These are phyloP conservation scores for Lanius ludovicianus DNA, from an alignment of 2,113 vertebrate genomes.

Conservation along the genomic window DNA sequence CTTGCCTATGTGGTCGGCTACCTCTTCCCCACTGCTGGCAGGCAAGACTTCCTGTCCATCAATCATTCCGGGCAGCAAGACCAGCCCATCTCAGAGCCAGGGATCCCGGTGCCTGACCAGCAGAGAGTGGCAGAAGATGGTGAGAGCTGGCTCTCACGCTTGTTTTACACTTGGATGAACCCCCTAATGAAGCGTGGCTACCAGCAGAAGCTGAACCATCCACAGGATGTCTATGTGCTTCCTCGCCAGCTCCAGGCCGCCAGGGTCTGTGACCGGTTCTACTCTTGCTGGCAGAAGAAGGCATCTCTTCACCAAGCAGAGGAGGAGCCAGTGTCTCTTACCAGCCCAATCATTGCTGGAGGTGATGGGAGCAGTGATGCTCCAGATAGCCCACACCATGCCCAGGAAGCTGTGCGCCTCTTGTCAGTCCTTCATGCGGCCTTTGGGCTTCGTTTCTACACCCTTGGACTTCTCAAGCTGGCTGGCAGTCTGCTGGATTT, in stretches of 20 bases:
- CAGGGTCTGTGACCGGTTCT: constrained; percentile 76
- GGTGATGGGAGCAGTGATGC: not conserved
- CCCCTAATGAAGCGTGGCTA: constrained; percentile 84
- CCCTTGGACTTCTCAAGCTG: constrained; percentile 86
- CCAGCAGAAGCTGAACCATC: constrained; percentile 75
- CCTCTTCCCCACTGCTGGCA: constrained; percentile 68
- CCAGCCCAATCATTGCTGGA: constrained; percentile 29
- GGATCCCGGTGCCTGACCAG: constrained; percentile 37
- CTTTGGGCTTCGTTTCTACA: constrained; percentile 84
- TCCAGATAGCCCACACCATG: not conserved
- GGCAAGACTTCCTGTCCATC: constrained; percentile 61
- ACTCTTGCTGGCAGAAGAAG: constrained; percentile 79
- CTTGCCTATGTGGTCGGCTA: constrained; percentile 79
- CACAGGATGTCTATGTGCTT: constrained; percentile 80
- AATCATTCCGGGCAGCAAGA: constrained; percentile 67
- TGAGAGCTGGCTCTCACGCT: constrained; percentile 84
- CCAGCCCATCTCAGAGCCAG: constrained; percentile 61
- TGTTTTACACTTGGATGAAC: constrained; percentile 91
- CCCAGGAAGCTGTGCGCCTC: constrained; percentile 51
- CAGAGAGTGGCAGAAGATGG: constrained; percentile 87
- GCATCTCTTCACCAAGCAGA: not conserved
- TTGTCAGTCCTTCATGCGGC: constrained; percentile 80
- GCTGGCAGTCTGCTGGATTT: constrained; percentile 80
- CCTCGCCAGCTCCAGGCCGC: constrained; percentile 78
- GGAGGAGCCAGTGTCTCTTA: constrained; percentile 23